These are phyloP conservation scores for Melipona bicolor DNA, from an alignment of 2,888 invertebrate genomes.

Conservation along the genomic window DNA sequence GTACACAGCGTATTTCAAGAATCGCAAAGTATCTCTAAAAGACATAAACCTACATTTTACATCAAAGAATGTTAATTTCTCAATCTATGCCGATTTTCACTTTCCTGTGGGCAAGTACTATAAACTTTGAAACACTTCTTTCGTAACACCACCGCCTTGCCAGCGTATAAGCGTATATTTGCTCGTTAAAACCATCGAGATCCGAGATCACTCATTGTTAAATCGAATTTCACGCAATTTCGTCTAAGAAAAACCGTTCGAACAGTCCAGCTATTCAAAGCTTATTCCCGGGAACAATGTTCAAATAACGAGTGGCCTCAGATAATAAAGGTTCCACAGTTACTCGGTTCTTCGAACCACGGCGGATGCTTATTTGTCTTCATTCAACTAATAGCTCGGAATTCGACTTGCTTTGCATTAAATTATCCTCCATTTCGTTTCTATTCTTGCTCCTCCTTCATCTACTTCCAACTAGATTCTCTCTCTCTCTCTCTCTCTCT, in stretches of 20 bases:
- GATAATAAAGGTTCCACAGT: conserved; percentile 5
- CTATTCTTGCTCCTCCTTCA: background rate
- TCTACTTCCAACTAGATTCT: too few relatives aligned
- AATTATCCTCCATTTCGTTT: background rate
- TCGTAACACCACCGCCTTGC: background rate
- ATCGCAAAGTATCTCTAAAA: background rate
- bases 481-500: background rate
- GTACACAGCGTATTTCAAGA: background rate
- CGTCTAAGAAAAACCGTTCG: background rate
- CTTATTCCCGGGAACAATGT: background rate
- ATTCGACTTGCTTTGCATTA: background rate
- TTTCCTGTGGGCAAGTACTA: background rate
- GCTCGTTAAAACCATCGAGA: too few relatives aligned
- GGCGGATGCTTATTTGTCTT: conserved; percentile 3
- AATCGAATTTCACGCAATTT: background rate
- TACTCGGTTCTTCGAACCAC: background rate
- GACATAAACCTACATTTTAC: too few relatives aligned
- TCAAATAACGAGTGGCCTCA: conserved; percentile 1
- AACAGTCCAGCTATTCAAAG: background rate
- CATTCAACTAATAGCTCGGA: conserved; percentile 6
- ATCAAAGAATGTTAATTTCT: too few relatives aligned
- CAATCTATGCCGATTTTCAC: background rate
- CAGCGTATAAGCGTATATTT: background rate
- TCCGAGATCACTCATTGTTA: background rate
- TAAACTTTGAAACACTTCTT: background rate